These are phyloP conservation scores for Helarctos malayanus DNA, from an alignment of 2,797 vertebrate genomes.

Conservation along the genomic window DNA sequence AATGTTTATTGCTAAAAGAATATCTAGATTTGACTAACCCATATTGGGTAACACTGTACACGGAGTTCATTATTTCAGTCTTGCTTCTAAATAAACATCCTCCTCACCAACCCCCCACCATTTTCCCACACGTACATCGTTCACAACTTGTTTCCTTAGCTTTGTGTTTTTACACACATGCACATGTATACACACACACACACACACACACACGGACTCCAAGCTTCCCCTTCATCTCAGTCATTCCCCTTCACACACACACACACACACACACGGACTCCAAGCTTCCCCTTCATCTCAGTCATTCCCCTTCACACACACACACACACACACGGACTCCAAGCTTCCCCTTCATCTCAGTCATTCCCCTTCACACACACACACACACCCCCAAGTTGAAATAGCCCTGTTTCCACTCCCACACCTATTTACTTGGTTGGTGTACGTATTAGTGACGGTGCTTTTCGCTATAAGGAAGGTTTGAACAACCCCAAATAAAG, in stretches of 20 bases:
- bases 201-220: background rate
- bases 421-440: background rate
- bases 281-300: background rate
- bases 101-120: background rate
- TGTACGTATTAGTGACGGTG: background rate
- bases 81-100: background rate
- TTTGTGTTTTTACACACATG: background rate
- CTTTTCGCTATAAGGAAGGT: background rate
- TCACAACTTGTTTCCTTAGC: background rate
- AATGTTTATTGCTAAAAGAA: background rate
- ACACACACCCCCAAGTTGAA: background rate
- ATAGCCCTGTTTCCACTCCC: background rate
- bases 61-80: conserved; percentile 20
- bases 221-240: background rate
- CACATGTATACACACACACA: background rate
- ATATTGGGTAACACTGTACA: background rate
- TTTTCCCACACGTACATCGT: background rate
- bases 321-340: background rate
- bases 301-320: background rate
- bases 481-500: conserved; percentile 32
- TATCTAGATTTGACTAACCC: background rate
- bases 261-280: background rate
- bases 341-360: background rate
- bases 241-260: background rate
- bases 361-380: background rate